A percentile compares a stretch with the other conserved stretches of the same genome.
Conservation (phyloP, 2,113 vertebrate genomes). For the Nothoprocta perdicaria region DNA sequence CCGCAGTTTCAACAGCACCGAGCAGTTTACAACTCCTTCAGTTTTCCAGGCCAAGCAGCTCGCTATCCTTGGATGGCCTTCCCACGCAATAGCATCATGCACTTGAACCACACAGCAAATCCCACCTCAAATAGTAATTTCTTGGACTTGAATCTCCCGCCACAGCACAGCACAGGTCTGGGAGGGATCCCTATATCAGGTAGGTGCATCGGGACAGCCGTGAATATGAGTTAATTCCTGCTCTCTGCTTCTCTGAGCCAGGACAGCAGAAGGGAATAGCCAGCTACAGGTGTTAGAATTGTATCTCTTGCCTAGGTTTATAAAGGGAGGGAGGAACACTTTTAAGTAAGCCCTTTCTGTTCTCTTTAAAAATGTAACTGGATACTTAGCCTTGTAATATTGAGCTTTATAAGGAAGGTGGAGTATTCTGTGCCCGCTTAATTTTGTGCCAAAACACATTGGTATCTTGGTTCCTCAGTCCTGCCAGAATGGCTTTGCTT, state of each 20-base stretch:
- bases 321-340: not conserved
- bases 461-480: conserved; percentile 51
- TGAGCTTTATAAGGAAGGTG: conserved; percentile 87
- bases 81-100: conserved; percentile 94
- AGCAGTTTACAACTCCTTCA: conserved; percentile 95
- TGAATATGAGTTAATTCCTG: conserved; percentile 52
- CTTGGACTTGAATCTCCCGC: conserved; percentile 95
- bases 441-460: conserved; percentile 57
- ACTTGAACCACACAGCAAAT: conserved; percentile 93
- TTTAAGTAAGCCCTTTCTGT: conserved; percentile 11
- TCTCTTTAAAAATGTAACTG: not conserved
- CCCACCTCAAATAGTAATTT: conserved; percentile 97
- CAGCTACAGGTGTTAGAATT: conserved; percentile 29
- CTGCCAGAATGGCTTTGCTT: conserved; percentile 19
- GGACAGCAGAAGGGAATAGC: conserved; percentile 41
- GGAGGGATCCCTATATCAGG: conserved; percentile 99
- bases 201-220: conserved; percentile 74
- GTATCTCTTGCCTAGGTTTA: not conserved
- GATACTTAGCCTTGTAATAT: conserved; percentile 81
- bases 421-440: conserved; percentile 79
- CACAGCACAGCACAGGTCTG: conserved; percentile 97
- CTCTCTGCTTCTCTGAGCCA: conserved; percentile 56
- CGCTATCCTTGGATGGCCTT: conserved; percentile 97
- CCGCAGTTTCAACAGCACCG: conserved; percentile 95
- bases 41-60: conserved; percentile 90